Evolutionary conservation across 2,888 invertebrate genomes (phyloP), one percentile per base, ranked within the genome.

Genomic region (Baronia brevicornis): DNA sequence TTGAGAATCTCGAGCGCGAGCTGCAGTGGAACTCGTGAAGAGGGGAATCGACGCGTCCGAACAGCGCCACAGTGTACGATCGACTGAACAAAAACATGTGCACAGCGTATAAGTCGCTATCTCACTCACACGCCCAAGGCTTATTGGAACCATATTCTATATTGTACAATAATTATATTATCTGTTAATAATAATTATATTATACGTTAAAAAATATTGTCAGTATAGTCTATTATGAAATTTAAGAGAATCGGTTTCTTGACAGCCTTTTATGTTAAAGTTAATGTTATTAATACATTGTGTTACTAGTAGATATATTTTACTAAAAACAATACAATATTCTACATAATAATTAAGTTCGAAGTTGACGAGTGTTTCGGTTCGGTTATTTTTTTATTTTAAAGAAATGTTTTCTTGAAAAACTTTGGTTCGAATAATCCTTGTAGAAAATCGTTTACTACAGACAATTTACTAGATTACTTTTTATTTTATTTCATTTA

Each of bases 1-100:
- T 84, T 46, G 85, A 85, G 68, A 84, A 80, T 48, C 69, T 85
- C 43, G 85, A 85, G 44, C 71, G 80, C 3, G 84, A 85, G 35
- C 60, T 84, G 60, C 80, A 75, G 53, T 68, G 67, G 62, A 66
- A 67, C 55, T 54, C 67, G 55, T 80, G 79, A 73, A 56, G 44
- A 51, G 51, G 30, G 36, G 14, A 26, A 26, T 33, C 38, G 25
- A 40, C 39, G 36, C 23, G 14, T 31, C 36, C 40, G 35, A 49
- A 60, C 66, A 58, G 14, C 8, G 24, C 14, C 18, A 13, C 23
- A 28, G 22, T 24, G 26, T 30, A 30, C 17, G 30, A 21, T n/a
- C n/a, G n/a, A n/a, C n/a, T n/a, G n/a, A n/a, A n/a, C 17, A 23
- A 17, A 11, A 10, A 14, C 3, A 18, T 11, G 17, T 22, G 3